Base-by-base conservation (phyloP, 2,113 vertebrate species). In the Paracanthobrama guichenoti region DNA sequence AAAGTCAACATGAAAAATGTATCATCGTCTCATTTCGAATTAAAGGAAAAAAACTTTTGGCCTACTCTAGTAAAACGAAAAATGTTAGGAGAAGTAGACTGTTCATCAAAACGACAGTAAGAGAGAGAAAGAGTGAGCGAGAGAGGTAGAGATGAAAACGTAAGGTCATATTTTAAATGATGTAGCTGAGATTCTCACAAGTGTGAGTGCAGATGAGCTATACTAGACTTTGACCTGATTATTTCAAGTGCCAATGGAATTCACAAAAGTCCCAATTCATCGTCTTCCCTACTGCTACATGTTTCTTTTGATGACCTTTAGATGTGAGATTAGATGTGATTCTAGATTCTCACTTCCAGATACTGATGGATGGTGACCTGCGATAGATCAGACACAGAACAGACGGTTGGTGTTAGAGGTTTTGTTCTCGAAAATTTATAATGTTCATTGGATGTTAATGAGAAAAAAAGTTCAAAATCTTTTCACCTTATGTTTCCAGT, bases 221-320 rank as follows among this genome's bases (percentile, higher is more conserved):
- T 66, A 62, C 44, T 39, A 75, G 79, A 22, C 57, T 66, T 81
- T 86, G 72, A 82, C 79, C 79, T 83, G 79, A 87, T 87, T 87
- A 84, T 82, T 80, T 42, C 82, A 74, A 83, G 66, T 83, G 81
- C 75, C 67, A 86, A 66, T 50, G 66, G 31, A 55, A 20, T 82
- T 80, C 62, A 75, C 48, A 26, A 83, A 69, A 78, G 62, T 16
- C 57, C 50, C 31, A 57, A 44, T 20, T 73, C 35, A 10, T 35
- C 48, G 31, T 55, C 57, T 86, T 62, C 74, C 35, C 62, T 26
- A 8, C 46, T 64, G 42, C 71, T 83, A 24, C 50, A 46, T 35
- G 57, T 66, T 84, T 74, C 64, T 44, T 81, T 75, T 74, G 76
- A 80, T 84, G 82, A 87, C 76, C 82, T 77, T 86, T 82, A 82